Evolutionary conservation across 2,113 vertebrate species (phyloP), one percentile per base, ranked within the genome.

Genomic region (Halcyon malimbica): DNA sequence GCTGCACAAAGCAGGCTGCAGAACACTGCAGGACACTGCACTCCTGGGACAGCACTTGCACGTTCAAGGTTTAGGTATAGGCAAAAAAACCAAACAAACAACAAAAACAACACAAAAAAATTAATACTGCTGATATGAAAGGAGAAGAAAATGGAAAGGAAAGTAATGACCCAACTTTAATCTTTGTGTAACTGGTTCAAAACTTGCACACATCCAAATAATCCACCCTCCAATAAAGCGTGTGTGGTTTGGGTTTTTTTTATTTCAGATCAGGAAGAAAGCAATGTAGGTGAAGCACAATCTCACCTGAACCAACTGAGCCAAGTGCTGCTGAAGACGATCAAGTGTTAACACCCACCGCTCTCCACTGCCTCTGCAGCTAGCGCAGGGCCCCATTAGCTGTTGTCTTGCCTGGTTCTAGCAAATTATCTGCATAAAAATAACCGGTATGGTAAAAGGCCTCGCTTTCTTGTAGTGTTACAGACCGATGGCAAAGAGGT

Each of bases 391-490:
- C 69, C 62, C 68, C 54, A 1, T 18, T 15, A 76, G 68, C 28
- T 23, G 68, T 4, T 39, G 62, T 48, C 75, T 25, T 16, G 50
- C 12, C 26, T 4, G 44, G 1, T 33, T 50, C 74, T 46, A 29
- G 6, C 46, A 19, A 35, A 29, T 46, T 3, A 15, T 25, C 53
- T n/a, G 13, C 53, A 15, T n/a, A 26, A 48, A 57, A 93, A 50
- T 23, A 48, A 46, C 18, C 14, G 1, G 0, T 46, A 13, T 16
- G 50, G 15, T 11, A 6, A 25, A 56, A 76, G 35, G 51, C 25
- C 51, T 35, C 3, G 0, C n/a, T 73, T 35, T 35, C 69, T n/a
- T 6, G 25, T 13, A 33, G 5, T 0, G 2, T 31, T 4, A 8
- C 39, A 17, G 69, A 19, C 53, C 17, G 33, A 33, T 4, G 4